Base-by-base conservation (phyloP, 2,113 vertebrate species). In the Rhinoderma darwinii region DNA sequence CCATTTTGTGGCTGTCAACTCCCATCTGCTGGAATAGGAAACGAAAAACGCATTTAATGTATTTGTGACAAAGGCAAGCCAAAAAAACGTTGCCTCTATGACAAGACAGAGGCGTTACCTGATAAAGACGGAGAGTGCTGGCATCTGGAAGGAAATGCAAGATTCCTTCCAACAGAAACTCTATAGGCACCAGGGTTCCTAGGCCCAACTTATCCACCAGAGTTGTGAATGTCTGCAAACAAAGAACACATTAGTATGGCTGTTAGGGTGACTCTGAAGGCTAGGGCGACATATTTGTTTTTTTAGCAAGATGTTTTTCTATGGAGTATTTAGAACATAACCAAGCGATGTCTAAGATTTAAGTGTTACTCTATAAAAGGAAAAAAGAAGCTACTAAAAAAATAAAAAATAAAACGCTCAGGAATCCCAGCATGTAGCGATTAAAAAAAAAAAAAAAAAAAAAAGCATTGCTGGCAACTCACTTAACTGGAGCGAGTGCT, bases 191-290 rank as follows among this genome's bases (percentile, higher is more conserved):
- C 84, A 97, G 89, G 51, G 96, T 93, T 22, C 97, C 97, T 89
- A 99, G 93, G 72, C 98, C 98, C 88, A 98, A 92, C 86, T 96
- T 97, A 93, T 99, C 98, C 91, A 99, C 97, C 22, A 99, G 91
- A 37, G 95, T 94, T 91, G 94, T 96, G 89, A 95, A 96, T 75
- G 94, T 95, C 95, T 96, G 92, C 91, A 1, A 90, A 77, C 1
- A 54, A 78, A 22, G 56, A 75, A 77, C 43, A 78, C 8, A 78
- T 32, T 10, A 61, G 56, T 56, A 50, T n/a, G n/a, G 47, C 47
- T 50, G 47, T 9, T 9, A 50, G 47, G 7, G 2, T 50, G 7
- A 14, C 12, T 50, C 12, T n/a, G n/a, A n/a, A n/a, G n/a, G n/a
- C n/a, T n/a, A n/a, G n/a, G n/a, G n/a, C n/a, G n/a, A n/a, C n/a